Percentiles rank a stretch among this genome's conserved stretches.
Evolutionary conservation across 2,888 invertebrate species (phyloP).

Genomic region (Fragum sueziense): DNA sequence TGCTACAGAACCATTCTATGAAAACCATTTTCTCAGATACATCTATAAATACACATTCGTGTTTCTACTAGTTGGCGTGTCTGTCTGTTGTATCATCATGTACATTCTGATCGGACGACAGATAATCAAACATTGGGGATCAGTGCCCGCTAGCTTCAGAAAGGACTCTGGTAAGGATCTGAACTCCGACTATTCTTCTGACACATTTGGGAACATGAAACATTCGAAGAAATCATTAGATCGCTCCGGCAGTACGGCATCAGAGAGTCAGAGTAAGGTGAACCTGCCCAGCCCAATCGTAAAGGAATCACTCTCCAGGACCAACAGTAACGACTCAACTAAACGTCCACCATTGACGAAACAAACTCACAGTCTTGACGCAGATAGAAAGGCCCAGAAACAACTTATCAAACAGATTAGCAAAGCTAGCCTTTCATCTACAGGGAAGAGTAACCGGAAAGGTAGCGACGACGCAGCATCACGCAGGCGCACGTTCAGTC

Average conservation of each 20-base stretch:
- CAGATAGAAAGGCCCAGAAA: conserved; percentile 30
- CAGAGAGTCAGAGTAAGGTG: conserved; percentile 27
- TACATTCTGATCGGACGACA: conserved; percentile 56
- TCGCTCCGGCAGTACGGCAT: conserved; percentile 31
- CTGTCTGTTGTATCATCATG: conserved; percentile 52
- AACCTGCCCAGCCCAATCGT: conserved; percentile 28
- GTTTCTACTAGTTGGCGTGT: conserved; percentile 48
- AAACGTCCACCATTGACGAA: conserved; percentile 41
- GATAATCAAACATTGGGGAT: conserved; percentile 52
- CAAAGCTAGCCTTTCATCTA: conserved; percentile 26
- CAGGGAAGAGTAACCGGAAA: neutral
- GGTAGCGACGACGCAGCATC: conserved; percentile 20
- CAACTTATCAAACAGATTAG: conserved; percentile 49
- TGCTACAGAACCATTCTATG: conserved; percentile 44
- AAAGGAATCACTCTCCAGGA: neutral
- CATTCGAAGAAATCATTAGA: conserved; percentile 25
- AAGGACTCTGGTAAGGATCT: conserved; percentile 50
- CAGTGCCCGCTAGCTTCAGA: conserved; percentile 47
- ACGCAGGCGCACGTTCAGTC: conserved; percentile 43
- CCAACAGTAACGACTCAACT: conserved; percentile 1
- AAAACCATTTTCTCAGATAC: conserved; percentile 38
- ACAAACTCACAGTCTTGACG: conserved; percentile 23
- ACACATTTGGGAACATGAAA: conserved; percentile 49
- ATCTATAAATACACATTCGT: conserved; percentile 54
- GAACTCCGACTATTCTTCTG: conserved; percentile 55